Base-by-base conservation (phyloP, 2,888 invertebrate species). In the Pyrochroa serraticornis region DNA sequence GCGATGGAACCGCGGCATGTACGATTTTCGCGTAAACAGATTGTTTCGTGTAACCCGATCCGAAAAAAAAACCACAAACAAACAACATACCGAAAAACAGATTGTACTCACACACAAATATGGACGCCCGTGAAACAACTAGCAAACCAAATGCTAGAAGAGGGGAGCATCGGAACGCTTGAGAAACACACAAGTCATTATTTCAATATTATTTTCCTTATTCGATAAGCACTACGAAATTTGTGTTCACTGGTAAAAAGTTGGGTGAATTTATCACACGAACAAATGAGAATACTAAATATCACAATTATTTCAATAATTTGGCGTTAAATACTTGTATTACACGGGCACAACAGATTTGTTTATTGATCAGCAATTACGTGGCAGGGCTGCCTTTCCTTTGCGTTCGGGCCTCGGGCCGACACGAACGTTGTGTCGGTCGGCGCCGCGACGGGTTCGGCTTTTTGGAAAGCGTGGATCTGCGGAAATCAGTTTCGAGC, bases 311-410 rank as follows among this genome's bases (percentile, higher is more conserved):
- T 77, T 77, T 73, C 75, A 74, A 72, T 70, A 74, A 77, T 78
- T 79, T 78, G 78, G 77, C 78, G 77, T 78, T 79, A 77, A 77
- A 78, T 77, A 77, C 76, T 77, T 77, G 75, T 71, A 76, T 73
- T 69, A 72, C 64, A 67, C 66, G 75, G 69, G 72, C 73, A 74
- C 73, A 71, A 69, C 71, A 72, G 72, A 75, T 75, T 75, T 75
- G 73, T 77, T 74, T 75, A 77, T 78, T 76, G 77, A 77, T 77
- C 77, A 73, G 71, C 75, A 74, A 72, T 74, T 77, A 77, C 77
- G 78, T 77, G 78, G 78, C 78, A 76, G 70, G 71, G 73, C 67
- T 65, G 70, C 70, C 71, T 73, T 68, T 43, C 31, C 43, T 61
- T 67, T 70, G 70, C 39, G 13, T 10, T 39, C 46, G 22, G 7